These are phyloP conservation scores for Tarsius wallacei DNA, from an alignment of 2,797 vertebrate genomes.

Conservation along the genomic window DNA sequence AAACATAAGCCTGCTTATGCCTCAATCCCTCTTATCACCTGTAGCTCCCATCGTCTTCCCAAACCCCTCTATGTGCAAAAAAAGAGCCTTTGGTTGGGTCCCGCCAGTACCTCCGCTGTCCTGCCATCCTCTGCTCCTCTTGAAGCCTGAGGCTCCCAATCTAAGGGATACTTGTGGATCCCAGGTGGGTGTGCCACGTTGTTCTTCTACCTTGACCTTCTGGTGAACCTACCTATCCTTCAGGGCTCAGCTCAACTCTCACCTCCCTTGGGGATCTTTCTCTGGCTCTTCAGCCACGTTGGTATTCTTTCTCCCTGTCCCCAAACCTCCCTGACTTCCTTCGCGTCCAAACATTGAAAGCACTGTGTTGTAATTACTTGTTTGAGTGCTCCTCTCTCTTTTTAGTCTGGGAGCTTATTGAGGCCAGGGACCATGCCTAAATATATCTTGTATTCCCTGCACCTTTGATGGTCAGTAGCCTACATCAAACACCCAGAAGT, in stretches of 20 bases:
- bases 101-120: not conserved
- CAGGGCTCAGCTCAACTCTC: not conserved
- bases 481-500: not conserved
- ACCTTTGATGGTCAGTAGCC: accelerated
- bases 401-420: not conserved
- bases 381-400: not conserved
- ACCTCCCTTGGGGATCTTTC: not conserved
- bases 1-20: not conserved
- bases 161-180: no score
- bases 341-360: not conserved
- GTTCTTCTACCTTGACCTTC: not conserved
- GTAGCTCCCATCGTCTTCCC: not conserved
- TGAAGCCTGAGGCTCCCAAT: not conserved
- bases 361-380: not conserved
- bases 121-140: accelerated
- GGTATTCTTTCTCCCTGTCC: not conserved
- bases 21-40: not conserved
- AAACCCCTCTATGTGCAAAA: accelerated
- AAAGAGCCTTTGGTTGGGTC: not conserved
- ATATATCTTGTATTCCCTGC: not conserved
- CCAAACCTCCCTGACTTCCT: not conserved
- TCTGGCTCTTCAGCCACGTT: not conserved
- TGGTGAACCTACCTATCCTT: not conserved
- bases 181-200: no score
- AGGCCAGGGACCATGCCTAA: not conserved